phyloP scores from a whole-genome alignment of 1,140 invertebrate species.

The Sinonovacula constricta region DNA sequence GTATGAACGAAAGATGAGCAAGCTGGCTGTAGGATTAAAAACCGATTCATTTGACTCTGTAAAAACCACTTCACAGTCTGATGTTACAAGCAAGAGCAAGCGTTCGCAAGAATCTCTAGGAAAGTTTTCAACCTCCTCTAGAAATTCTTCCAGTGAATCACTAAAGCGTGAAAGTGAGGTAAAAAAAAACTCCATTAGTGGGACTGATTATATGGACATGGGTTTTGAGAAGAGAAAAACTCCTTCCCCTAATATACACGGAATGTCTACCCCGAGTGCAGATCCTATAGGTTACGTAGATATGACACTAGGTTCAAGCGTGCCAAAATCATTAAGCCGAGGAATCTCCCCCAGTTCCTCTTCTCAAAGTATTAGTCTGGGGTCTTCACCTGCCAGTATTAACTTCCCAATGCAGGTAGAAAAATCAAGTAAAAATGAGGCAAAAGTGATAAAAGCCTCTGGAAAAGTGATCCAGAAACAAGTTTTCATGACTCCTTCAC shows the following conservation, averaged over 20 bases:
- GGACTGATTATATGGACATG: slow-evolving; percentile 70
- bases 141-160: slow-evolving; percentile 68
- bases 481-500: slow-evolving; percentile 10
- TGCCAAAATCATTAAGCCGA: slow-evolving; percentile 29
- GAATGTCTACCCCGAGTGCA: slow-evolving; percentile 2
- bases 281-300: slow-evolving; percentile 64
- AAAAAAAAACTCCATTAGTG: slow-evolving; percentile 51
- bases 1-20: slow-evolving; percentile 43
- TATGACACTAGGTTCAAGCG: slow-evolving; percentile 62
- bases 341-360: slow-evolving; percentile 16
- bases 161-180: slow-evolving; percentile 60
- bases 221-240: slow-evolving; percentile 58
- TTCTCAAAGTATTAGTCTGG: slow-evolving; percentile 51
- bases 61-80: slow-evolving; percentile 59
- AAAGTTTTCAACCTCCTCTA: slow-evolving; percentile 62
- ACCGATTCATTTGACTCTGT: slow-evolving; percentile 62
- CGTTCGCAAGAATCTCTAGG: slow-evolving; percentile 66
- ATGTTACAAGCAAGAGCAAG: slow-evolving; percentile 30
- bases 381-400: slow-evolving; percentile 54
- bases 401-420: slow-evolving; percentile 17
- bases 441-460: slow-evolving; percentile 56
- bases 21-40: slow-evolving; percentile 46
- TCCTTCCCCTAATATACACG: slow-evolving; percentile 53
- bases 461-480: slow-evolving; percentile 59
- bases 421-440: no score